A percentile compares a stretch with the other conserved stretches of the same genome.
phyloP scores from a whole-genome alignment of 2,797 vertebrate genomes.

The Xenops minutus region DNA sequence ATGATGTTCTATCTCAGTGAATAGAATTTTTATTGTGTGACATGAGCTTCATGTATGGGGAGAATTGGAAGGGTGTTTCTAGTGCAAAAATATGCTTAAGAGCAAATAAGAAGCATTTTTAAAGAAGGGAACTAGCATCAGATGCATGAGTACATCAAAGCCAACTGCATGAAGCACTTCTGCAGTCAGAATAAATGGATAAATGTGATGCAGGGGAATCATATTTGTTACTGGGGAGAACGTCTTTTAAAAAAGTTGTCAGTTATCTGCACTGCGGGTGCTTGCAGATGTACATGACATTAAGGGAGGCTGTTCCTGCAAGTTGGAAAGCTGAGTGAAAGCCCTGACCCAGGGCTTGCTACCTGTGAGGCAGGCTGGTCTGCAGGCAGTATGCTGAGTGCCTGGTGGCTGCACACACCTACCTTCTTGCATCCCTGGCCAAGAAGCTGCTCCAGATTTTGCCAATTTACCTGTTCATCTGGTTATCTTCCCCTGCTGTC shows the following conservation, averaged over 20 bases:
- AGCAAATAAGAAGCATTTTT: neutral
- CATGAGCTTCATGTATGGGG: neutral
- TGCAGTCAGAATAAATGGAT: neutral
- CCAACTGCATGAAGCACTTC: neutral
- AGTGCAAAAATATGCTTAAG: neutral
- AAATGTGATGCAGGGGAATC: neutral
- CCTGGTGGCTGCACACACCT: accelerated
- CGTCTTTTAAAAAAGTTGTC: neutral
- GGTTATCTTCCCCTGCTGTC: neutral
- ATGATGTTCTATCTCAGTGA: neutral
- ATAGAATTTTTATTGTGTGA: neutral
- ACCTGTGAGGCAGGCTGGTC: neutral
- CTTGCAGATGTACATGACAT: accelerated
- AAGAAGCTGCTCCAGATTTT: neutral
- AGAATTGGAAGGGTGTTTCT: neutral
- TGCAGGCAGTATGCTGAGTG: neutral
- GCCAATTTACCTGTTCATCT: neutral
- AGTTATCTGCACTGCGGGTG: neutral
- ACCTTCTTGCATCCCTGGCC: accelerated
- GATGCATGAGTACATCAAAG: neutral
- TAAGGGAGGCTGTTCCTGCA: accelerated
- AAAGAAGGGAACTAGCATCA: neutral
- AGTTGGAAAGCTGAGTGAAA: neutral
- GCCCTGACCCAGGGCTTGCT: neutral
- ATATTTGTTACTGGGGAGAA: neutral